Percentiles rank a stretch among this genome's conserved stretches.
Evolutionary conservation across 2,888 invertebrate species (phyloP).

Genomic region (Chrysotoxum bicinctum): DNA sequence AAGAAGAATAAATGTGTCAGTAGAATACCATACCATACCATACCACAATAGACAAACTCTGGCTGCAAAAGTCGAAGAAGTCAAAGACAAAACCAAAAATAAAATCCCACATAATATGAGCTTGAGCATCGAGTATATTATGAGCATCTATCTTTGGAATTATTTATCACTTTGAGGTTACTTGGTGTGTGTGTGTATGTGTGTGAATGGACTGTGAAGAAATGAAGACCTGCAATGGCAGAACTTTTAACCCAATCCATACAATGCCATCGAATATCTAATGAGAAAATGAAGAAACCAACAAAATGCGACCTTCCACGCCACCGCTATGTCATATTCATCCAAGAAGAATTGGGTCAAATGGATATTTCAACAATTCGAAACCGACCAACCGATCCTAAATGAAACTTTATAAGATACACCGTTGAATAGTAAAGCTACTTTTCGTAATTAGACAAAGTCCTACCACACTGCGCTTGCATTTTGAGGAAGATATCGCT

Average conservation of each 20-base stretch:
- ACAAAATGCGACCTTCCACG: constrained; percentile 63
- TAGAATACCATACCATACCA: constrained; percentile 43
- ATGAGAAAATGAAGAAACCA: constrained; percentile 60
- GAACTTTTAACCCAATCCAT: constrained; percentile 52
- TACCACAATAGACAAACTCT: constrained; percentile 40
- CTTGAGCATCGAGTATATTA: constrained; percentile 14
- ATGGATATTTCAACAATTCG: constrained; percentile 35
- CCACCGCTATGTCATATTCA: constrained; percentile 37
- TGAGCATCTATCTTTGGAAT: constrained; percentile 43
- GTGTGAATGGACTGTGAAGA: neutral
- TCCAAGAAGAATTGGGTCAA: constrained; percentile 58
- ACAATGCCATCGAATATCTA: constrained; percentile 59
- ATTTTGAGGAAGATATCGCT: neutral
- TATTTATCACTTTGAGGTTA: constrained; percentile 57
- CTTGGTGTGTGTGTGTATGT: neutral
- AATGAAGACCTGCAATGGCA: constrained; percentile 23
- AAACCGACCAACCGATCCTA: constrained; percentile 48
- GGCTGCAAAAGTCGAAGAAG: constrained; percentile 20
- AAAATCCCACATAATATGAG: constrained; percentile 43
- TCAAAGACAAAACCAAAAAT: constrained; percentile 41
- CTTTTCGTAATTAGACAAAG: constrained; percentile 53
- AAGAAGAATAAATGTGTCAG: constrained; percentile 62
- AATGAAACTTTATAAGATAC: constrained; percentile 49
- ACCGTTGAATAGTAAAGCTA: constrained; percentile 40
- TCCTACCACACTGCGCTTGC: neutral